Evolutionary conservation across 2,113 vertebrate genomes (phyloP), one percentile per base, ranked within the genome.

Genomic region (Camelus bactrianus): DNA sequence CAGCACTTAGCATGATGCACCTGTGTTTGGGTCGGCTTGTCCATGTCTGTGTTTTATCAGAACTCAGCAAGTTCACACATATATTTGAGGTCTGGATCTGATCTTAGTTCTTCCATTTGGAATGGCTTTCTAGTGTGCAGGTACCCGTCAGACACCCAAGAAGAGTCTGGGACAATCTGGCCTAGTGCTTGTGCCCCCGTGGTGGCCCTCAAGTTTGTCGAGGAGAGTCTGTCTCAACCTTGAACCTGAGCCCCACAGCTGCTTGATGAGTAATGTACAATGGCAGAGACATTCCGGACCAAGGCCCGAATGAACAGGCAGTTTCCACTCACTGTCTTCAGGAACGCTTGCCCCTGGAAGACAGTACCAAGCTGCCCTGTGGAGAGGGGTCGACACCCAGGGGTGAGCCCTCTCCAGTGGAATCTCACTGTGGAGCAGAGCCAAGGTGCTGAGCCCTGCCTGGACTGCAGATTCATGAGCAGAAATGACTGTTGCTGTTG

Each of bases 171-270:
- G 38, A 35, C 32, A 17, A 20, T 8, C 35, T 14, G 24, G 60
- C 11, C 52, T 14, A 6, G 60, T 48, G 42, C 75, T 60, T 2
- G 0, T 15, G 7, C 9, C 1, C 32, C 46, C 12, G 2, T 0
- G 30, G 7, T 15, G 30, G 76, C 46, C 32, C 38, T 80, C 50
- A 58, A 6, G 32, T 52, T 58, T 65, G 32, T 35, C n/a, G 58
- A 19, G 32, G 20, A 2, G 72, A 24, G 24, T 64, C 69, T 64
- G 10, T 56, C 42, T 87, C 0, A 17, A 26, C 54, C 26, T 81
- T 26, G 8, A 52, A 60, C 64, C 32, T 54, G 54, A 62, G 30
- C 62, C 48, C 83, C 50, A 0, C 6, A 30, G 69, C 48, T 56
- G 46, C 28, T 60, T 56, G 42, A 46, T 30, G 26, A 30, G 64